Evolutionary conservation across 2,113 vertebrate genomes (phyloP), one percentile per base, ranked within the genome.

Genomic region (Puntigrus tetrazona): DNA sequence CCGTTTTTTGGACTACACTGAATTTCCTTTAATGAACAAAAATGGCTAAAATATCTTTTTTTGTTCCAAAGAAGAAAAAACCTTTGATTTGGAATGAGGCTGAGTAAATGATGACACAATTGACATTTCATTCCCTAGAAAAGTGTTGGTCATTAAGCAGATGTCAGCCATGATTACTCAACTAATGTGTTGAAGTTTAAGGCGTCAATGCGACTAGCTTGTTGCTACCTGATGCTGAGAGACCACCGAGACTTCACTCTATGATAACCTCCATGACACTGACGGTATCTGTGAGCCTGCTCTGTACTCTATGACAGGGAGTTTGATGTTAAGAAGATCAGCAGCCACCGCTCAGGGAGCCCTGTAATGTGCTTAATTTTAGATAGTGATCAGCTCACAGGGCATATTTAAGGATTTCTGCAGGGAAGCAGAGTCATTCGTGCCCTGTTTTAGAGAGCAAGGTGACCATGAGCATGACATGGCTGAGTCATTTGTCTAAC

Each of bases 281-380:
- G 65, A 16, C 25, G 29, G 29, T 38, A 45, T 36, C 67, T 43
- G 36, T 52, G 41, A 72, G 27, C 67, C 76, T 52, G 47, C 27
- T 57, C 67, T 75, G 36, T 80, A 47, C 61, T 79, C 55, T 2
- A 25, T 22, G 25, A 76, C 57, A 29, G 1, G 10, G 16, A 79
- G 43, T 27, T 65, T 38, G 34, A 78, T 43, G 59, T 81, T 81
- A 81, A 88, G 81, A 77, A 77, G 69, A 81, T 84, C 55, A 78
- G 52, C 72, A 31, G 52, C 59, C 38, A 74, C 29, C 29, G 59
- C 43, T 74, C 77, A n/a, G 41, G 70, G 50, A 81, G 57, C 36
- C 36, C 7, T 11, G 55, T 80, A 85, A 88, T 83, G 57, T 83
- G 87, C 76, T 85, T 85, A 79, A 86, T 86, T 88, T 84, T 25